Base-by-base conservation (phyloP, 2,888 invertebrate genomes). In the Myathropa florea region DNA sequence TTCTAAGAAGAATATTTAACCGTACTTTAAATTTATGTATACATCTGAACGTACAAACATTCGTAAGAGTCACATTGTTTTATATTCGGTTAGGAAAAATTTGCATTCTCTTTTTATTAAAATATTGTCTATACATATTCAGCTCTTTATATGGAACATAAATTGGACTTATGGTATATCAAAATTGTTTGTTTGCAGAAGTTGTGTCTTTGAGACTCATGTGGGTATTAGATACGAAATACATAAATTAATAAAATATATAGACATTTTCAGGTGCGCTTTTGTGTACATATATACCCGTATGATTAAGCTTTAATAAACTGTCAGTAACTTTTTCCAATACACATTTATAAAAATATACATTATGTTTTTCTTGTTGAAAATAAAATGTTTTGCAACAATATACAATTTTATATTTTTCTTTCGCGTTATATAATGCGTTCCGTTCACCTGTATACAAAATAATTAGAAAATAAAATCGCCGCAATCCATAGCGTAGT, bases 401-500 rank as follows among this genome's bases (percentile, higher is more conserved):
- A 64, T 68, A 68, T 63, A 73, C 68, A 72, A 61, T 75, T 53
- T 28, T 9, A 36, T 68, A 28, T 23, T 30, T 36, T 21, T 59
- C 53, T 68, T 39, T 61, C 65, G 39, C 63, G 64, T 64, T 53
- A 46, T 10, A 36, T 21, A 76, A 30, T 3, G 28, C 60, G 2
- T 60, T 57, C 3, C 9, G 4, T 23, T 57, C 6, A 26, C 57
- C 24, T 57, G 24, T 24, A 57, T 26, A 10, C 10, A 39, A n/a
- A 36, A 59, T 23, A 63, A 90, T 92, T 95, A 95, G 94, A 95
- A 95, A 94, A 95, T 95, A 90, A 95, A 95, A 89, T 95, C 96
- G 0, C 95, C 96, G 90, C 95, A 96, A 91, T 96, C 96, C 86
- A 95, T 94, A 59, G 95, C 95, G 83, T 95, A 94, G 91, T 96